These are phyloP conservation scores for Cynocephalus volans DNA, from an alignment of 2,113 vertebrate genomes.

Conservation along the genomic window DNA sequence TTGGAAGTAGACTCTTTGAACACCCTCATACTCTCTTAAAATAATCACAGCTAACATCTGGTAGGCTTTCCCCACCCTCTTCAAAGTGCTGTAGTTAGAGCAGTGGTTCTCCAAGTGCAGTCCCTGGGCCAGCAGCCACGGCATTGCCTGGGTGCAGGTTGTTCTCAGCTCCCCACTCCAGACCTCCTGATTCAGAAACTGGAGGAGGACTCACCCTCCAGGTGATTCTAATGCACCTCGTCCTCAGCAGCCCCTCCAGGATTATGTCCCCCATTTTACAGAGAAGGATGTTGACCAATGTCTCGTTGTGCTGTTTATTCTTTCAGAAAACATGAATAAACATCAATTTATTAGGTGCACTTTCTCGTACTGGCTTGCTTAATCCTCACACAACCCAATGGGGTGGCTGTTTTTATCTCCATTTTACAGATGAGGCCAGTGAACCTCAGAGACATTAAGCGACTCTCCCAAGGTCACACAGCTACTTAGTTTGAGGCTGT, in stretches of 20 bases:
- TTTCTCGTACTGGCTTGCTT: background rate
- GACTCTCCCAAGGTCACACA: background rate
- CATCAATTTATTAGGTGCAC: rapidly evolving
- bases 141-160: background rate
- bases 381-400: background rate
- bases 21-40: background rate
- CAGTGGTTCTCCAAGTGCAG: background rate
- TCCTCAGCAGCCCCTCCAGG: background rate
- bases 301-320: background rate
- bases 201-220: rapidly evolving
- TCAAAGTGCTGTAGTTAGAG: background rate
- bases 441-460: background rate
- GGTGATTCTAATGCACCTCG: rapidly evolving
- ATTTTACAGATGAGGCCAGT: background rate
- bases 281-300: background rate
- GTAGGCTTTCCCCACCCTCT: background rate
- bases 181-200: background rate
- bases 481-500: background rate
- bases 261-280: background rate
- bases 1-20: background rate
- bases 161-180: background rate
- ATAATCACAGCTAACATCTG: background rate
- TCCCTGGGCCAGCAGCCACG: background rate
- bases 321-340: background rate
- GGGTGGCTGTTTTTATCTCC: background rate